A percentile compares a stretch with the other conserved stretches of the same genome.
These are phyloP conservation scores for Spodoptera picta DNA, from an alignment of 2,888 invertebrate species.

Conservation along the genomic window DNA sequence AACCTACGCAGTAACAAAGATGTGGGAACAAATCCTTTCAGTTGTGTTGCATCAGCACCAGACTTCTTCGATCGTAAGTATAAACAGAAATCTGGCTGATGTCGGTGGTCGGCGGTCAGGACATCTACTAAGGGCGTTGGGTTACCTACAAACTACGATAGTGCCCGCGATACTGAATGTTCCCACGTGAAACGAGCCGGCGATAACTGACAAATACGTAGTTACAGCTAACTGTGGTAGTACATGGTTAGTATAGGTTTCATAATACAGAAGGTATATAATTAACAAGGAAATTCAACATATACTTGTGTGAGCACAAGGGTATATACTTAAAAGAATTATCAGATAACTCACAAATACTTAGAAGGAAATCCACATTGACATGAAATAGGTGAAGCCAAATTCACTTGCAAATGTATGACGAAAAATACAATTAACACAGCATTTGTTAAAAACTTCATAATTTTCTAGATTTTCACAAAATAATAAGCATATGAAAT, in stretches of 20 bases:
- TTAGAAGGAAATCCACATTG: constrained; percentile 35
- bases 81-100: constrained; percentile 58
- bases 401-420: constrained; percentile 23
- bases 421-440: constrained; percentile 19
- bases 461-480: constrained; percentile 33
- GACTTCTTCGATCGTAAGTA: constrained; percentile 52
- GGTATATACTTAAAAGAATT: constrained; percentile 2
- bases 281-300: background rate
- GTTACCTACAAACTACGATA: constrained; percentile 61
- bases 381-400: constrained; percentile 32
- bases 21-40: constrained; percentile 53
- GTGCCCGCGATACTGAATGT: constrained; percentile 52
- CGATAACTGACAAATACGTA: constrained; percentile 19
- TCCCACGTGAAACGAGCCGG: constrained; percentile 65
- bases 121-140: constrained; percentile 61
- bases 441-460: constrained; percentile 44
- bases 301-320: no score
- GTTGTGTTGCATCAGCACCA: constrained; percentile 55
- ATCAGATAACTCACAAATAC: constrained; percentile 48
- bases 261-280: background rate
- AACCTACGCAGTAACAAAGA: constrained; percentile 37
- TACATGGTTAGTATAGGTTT: constrained; percentile 1
- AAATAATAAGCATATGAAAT: constrained; percentile 8
- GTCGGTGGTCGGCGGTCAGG: constrained; percentile 61
- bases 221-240: no score